A percentile compares a stretch with the other conserved stretches of the same genome.
These are phyloP conservation scores for Syngnathoides biaculeatus DNA, from an alignment of 2,113 vertebrate genomes.

Conservation along the genomic window DNA sequence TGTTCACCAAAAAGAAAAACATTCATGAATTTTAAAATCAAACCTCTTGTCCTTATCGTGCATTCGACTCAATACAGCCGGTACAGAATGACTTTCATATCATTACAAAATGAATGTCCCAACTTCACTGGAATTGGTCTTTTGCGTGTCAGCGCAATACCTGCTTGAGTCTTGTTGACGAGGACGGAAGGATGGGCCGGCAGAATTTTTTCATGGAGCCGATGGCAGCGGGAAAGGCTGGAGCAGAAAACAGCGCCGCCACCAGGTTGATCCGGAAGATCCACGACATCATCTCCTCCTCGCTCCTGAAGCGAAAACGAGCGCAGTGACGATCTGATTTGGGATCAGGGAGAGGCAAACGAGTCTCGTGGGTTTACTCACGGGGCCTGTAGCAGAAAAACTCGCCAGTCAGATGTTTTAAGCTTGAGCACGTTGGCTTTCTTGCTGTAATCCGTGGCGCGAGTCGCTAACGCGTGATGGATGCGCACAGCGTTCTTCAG, in stretches of 20 bases:
- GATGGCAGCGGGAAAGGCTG: slow-evolving; percentile 92
- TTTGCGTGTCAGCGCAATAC: slow-evolving; percentile 40
- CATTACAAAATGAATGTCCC: too few relatives aligned
- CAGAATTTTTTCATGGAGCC: slow-evolving; percentile 98
- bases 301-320: slow-evolving; percentile 75
- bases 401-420: slow-evolving; percentile 97
- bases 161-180: slow-evolving; percentile 85
- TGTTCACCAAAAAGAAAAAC: too few relatives aligned
- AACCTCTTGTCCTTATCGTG: too few relatives aligned
- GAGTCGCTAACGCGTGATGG: slow-evolving; percentile 90
- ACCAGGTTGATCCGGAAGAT: slow-evolving; percentile 95
- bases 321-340: neutral
- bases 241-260: slow-evolving; percentile 92
- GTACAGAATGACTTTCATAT: too few relatives aligned
- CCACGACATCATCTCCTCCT: slow-evolving; percentile 97
- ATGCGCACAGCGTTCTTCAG: slow-evolving; percentile 92
- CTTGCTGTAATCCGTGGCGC: slow-evolving; percentile 95
- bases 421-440: slow-evolving; percentile 90
- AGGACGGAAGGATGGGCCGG: slow-evolving; percentile 85
- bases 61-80: too few relatives aligned
- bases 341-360: neutral
- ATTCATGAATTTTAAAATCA: too few relatives aligned
- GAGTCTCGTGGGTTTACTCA: slow-evolving; percentile 62
- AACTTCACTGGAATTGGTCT: too few relatives aligned
- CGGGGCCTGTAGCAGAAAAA: slow-evolving; percentile 94